These are phyloP conservation scores for Hypotaenidia okinawae DNA, from an alignment of 2,797 vertebrate genomes.

Conservation along the genomic window DNA sequence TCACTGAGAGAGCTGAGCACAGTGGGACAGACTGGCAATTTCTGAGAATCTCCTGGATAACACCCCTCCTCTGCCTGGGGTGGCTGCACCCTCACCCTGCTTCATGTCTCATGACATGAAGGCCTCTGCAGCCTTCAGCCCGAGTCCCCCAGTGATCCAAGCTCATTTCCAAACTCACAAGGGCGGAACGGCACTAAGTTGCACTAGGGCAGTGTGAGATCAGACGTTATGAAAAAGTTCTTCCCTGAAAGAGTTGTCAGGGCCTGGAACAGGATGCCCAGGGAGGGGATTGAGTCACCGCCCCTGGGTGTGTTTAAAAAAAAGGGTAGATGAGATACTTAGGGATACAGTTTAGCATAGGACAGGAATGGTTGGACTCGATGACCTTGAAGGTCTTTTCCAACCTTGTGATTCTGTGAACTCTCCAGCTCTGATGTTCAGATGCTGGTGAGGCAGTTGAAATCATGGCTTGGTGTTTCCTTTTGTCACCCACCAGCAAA, in stretches of 20 bases:
- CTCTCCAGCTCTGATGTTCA: not conserved
- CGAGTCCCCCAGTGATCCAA: too few relatives aligned
- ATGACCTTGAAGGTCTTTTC: too few relatives aligned
- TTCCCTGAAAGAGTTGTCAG: too few relatives aligned
- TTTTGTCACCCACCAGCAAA: not conserved
- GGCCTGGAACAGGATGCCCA: too few relatives aligned
- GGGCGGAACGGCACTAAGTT: not conserved
- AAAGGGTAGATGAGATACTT: too few relatives aligned
- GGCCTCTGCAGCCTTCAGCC: not conserved
- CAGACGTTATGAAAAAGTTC: too few relatives aligned
- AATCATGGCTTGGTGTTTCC: not conserved
- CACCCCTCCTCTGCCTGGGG: not conserved
- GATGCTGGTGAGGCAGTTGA: not conserved
- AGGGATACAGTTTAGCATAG: too few relatives aligned
- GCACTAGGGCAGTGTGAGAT: too few relatives aligned
- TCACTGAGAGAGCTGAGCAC: not conserved
- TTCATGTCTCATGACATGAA: not conserved
- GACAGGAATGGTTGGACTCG: too few relatives aligned
- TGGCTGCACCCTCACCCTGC: accelerated
- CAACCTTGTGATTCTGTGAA: not conserved
- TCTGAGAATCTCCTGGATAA: not conserved
- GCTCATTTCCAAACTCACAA: not conserved
- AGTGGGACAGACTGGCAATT: not conserved
- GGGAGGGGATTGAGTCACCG: too few relatives aligned
- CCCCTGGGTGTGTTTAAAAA: too few relatives aligned